Conservation (phyloP, 2,113 vertebrate genomes). For the Channa argus region DNA sequence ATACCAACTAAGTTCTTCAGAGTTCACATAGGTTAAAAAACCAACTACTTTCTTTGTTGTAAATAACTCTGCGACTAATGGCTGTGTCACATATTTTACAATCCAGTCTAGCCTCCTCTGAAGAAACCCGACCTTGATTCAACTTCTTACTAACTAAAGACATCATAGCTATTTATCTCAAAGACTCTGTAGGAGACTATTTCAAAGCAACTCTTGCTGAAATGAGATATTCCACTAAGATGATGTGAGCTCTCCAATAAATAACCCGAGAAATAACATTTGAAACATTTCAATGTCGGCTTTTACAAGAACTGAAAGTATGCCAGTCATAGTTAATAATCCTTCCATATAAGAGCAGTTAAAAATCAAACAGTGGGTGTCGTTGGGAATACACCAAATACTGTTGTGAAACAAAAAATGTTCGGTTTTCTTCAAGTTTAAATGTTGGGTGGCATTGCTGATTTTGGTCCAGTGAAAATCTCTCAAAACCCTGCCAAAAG, state of each 20-base stretch:
- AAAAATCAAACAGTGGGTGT: not conserved
- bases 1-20: constrained; percentile 22
- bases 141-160: constrained; percentile 8
- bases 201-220: constrained; percentile 20
- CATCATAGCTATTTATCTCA: not conserved
- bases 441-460: no score
- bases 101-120: not conserved
- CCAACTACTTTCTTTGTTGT: constrained; percentile 12
- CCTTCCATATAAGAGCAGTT: constrained; percentile 7
- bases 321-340: not conserved
- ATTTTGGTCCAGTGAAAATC: not conserved
- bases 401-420: no score
- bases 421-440: no score
- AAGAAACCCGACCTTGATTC: constrained; percentile 25
- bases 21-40: constrained; percentile 25
- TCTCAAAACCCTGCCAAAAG: not conserved
- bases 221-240: constrained; percentile 9
- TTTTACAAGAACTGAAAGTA: no score
- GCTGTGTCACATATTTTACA: constrained; percentile 30
- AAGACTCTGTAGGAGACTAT: constrained; percentile 14
- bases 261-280: constrained; percentile 9
- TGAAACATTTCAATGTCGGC: not conserved
- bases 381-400: no score
- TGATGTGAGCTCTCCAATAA: constrained; percentile 9
- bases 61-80: constrained; percentile 38